Conservation (phyloP, 2,113 vertebrate genomes). For the Illadopsis cleaveri region DNA sequence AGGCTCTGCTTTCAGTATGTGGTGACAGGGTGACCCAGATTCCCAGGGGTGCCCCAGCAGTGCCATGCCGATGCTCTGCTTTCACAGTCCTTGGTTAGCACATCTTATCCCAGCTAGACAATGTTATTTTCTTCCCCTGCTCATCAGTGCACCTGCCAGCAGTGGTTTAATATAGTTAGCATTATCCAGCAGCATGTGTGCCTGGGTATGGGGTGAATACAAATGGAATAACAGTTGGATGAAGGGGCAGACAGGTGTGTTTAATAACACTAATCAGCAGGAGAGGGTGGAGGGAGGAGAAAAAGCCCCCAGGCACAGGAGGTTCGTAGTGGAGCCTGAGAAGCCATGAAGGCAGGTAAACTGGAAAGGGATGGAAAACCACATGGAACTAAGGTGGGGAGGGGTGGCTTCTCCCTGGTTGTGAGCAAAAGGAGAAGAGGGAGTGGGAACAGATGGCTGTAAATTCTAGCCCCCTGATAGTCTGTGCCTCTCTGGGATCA, state of each 20-base stretch:
- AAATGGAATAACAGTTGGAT: neutral
- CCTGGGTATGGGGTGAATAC: neutral
- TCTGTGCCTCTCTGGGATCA: neutral
- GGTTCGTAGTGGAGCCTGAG: accelerated
- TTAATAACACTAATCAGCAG: neutral
- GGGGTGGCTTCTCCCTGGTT: neutral
- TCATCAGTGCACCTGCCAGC: neutral
- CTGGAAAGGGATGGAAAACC: neutral
- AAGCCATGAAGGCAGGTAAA: neutral
- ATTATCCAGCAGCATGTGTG: conserved; percentile 10
- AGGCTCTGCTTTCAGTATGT: neutral
- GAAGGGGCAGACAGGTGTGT: neutral
- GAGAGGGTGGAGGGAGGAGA: neutral
- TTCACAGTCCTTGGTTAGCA: neutral
- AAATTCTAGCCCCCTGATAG: neutral
- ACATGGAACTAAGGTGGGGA: neutral
- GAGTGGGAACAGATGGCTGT: conserved; percentile 29
- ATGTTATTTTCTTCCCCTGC: neutral
- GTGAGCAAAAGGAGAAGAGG: neutral
- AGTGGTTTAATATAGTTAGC: neutral
- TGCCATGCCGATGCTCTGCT: neutral
- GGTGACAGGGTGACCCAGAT: neutral
- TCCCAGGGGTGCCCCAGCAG: neutral
- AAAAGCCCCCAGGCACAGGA: neutral
- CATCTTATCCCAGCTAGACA: neutral